A percentile compares a stretch with the other conserved stretches of the same genome.
Evolutionary conservation across 2,797 vertebrate genomes (phyloP).

Genomic region (Peromyscus aztecus): DNA sequence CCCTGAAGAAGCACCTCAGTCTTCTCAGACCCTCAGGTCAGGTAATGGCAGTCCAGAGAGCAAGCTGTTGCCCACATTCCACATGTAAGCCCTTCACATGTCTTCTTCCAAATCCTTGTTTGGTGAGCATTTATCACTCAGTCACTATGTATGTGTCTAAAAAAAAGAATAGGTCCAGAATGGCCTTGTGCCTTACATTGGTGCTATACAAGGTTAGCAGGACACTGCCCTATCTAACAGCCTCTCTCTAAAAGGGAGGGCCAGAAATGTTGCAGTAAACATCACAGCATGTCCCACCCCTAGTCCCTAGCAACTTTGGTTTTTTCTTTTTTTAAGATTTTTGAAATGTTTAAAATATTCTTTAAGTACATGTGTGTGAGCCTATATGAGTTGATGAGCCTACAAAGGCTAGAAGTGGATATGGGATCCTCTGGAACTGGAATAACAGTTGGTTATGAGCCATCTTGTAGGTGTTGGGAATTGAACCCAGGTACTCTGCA

Average conservation of each 20-base stretch:
- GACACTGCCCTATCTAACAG: background rate
- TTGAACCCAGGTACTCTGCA: background rate
- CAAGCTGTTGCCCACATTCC: rapidly evolving
- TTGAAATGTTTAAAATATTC: background rate
- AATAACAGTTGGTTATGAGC: background rate
- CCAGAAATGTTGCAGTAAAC: too few species aligned
- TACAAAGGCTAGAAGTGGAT: background rate
- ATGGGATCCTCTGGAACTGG: background rate
- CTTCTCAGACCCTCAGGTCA: background rate
- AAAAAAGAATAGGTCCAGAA: background rate
- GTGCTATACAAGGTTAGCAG: background rate
- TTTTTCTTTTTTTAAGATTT: background rate
- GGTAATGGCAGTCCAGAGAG: background rate
- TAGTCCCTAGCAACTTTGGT: background rate
- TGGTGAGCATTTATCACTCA: background rate
- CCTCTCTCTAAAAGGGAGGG: background rate
- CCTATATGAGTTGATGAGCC: background rate
- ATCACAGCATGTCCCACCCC: background rate
- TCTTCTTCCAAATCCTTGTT: background rate
- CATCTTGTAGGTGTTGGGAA: background rate
- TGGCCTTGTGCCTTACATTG: rapidly evolving
- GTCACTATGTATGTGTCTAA: background rate
- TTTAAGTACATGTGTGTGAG: background rate
- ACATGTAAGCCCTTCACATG: rapidly evolving
- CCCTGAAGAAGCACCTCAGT: too few species aligned